Evolutionary conservation across 2,113 vertebrate species (phyloP).

Genomic region (Aythya baeri): DNA sequence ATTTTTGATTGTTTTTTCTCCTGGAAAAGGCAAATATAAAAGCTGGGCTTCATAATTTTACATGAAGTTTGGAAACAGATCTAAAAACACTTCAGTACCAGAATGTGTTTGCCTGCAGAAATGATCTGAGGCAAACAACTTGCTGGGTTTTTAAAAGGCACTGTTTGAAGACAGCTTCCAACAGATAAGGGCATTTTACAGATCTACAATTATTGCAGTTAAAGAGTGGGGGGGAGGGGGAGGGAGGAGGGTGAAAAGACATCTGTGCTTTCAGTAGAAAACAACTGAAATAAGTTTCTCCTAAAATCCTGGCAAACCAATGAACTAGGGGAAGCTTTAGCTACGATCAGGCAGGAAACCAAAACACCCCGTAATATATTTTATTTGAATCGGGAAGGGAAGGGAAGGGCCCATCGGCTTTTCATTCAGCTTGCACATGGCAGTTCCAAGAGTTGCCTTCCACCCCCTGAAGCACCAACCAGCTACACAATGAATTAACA

Average conservation of each 20-base stretch:
- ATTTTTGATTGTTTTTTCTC: neutral
- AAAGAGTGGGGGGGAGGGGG: rapidly evolving
- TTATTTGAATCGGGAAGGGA: neutral
- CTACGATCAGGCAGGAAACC: neutral
- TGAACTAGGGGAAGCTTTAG: neutral
- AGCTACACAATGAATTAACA: neutral
- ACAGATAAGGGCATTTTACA: neutral
- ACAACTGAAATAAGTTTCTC: neutral
- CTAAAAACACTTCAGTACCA: neutral
- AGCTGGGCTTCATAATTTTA: neutral
- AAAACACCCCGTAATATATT: neutral
- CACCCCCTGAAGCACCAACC: neutral
- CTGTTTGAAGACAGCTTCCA: neutral
- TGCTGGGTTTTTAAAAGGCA: neutral
- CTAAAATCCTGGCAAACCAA: neutral
- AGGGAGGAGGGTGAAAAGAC: neutral
- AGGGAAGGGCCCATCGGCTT: neutral
- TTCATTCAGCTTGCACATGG: neutral
- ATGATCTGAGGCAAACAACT: rapidly evolving
- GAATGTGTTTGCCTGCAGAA: neutral
- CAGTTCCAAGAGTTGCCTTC: neutral
- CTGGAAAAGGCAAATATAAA: neutral
- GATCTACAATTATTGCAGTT: neutral
- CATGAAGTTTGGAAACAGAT: neutral
- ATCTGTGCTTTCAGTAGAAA: neutral